A percentile compares a stretch with the other conserved stretches of the same genome.
Conservation (phyloP, 2,888 invertebrate species). For the Gibbula magus region DNA sequence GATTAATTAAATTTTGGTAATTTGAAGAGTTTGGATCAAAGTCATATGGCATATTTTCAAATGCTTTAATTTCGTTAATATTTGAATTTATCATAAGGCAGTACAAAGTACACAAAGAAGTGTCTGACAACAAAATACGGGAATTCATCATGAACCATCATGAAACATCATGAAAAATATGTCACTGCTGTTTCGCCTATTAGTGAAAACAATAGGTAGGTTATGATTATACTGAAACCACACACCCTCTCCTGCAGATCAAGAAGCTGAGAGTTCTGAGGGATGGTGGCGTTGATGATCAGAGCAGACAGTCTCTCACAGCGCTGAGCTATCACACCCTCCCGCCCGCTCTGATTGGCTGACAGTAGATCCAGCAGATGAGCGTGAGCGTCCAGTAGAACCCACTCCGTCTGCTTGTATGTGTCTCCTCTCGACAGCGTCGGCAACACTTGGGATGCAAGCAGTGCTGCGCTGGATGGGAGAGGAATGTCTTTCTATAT, state of each 20-base stretch:
- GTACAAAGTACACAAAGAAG: too few relatives aligned
- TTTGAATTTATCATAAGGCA: too few relatives aligned
- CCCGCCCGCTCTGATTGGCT: constrained; percentile 51
- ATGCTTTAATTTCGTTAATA: too few relatives aligned
- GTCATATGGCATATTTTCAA: too few relatives aligned
- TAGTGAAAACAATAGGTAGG: too few relatives aligned
- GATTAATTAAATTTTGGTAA: too few relatives aligned
- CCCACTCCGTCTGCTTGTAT: constrained; percentile 73
- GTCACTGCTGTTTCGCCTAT: background rate
- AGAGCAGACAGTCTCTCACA: constrained; percentile 70
- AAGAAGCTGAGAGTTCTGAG: constrained; percentile 64
- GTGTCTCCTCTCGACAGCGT: constrained; percentile 67
- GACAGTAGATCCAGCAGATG: constrained; percentile 64
- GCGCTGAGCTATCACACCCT: constrained; percentile 63
- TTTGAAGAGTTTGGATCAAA: too few relatives aligned
- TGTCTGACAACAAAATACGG: too few relatives aligned
- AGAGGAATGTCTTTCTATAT: background rate
- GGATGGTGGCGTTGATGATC: constrained; percentile 68
- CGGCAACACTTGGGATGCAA: constrained; percentile 67
- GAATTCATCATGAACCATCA: too few relatives aligned
- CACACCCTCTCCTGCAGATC: constrained; percentile 68
- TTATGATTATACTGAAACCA: too few relatives aligned
- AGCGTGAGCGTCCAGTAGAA: constrained; percentile 71
- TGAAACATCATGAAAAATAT: too few relatives aligned
- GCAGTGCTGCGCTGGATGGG: constrained; percentile 64